Percentiles rank a stretch among this genome's conserved stretches.
phyloP scores from a whole-genome alignment of 2,113 vertebrate species.

The Xiphophorus maculatus region DNA sequence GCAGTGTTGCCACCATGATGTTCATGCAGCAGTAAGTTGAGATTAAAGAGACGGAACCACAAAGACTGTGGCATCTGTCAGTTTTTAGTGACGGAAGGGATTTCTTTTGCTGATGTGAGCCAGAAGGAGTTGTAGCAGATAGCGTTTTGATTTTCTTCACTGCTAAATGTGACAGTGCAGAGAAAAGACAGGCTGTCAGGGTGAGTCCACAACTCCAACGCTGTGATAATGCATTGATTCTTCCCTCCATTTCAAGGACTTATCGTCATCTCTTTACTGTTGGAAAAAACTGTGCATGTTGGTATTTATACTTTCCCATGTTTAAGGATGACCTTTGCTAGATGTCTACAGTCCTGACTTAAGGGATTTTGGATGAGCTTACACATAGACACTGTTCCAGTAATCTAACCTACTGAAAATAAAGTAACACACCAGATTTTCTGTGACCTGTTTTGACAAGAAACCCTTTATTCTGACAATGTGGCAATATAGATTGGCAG shows the following conservation, averaged over 20 bases:
- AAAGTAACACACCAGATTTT: too few species aligned
- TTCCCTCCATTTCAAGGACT: slow-evolving; percentile 38
- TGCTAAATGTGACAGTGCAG: slow-evolving; percentile 20
- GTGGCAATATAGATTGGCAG: too few species aligned
- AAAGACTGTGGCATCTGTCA: background rate
- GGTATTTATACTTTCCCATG: too few species aligned
- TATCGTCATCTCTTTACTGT: slow-evolving; percentile 23
- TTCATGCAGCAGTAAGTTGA: background rate
- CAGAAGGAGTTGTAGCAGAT: background rate
- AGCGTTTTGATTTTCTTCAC: slow-evolving; percentile 24
- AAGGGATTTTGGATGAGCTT: too few species aligned
- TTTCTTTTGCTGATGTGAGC: slow-evolving; percentile 6
- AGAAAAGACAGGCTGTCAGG: slow-evolving; percentile 2
- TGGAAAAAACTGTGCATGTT: background rate
- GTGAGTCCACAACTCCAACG: slow-evolving; percentile 43
- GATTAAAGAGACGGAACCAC: background rate
- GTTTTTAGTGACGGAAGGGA: background rate
- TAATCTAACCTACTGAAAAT: too few species aligned
- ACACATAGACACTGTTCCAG: too few species aligned
- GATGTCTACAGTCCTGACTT: too few species aligned
- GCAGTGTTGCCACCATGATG: background rate
- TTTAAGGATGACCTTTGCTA: too few species aligned
- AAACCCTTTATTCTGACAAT: too few species aligned
- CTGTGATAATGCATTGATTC: slow-evolving; percentile 40
- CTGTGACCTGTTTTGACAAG: too few species aligned